Evolutionary conservation across 2,888 invertebrate species (phyloP).

Genomic region (Crematogaster levior): DNA sequence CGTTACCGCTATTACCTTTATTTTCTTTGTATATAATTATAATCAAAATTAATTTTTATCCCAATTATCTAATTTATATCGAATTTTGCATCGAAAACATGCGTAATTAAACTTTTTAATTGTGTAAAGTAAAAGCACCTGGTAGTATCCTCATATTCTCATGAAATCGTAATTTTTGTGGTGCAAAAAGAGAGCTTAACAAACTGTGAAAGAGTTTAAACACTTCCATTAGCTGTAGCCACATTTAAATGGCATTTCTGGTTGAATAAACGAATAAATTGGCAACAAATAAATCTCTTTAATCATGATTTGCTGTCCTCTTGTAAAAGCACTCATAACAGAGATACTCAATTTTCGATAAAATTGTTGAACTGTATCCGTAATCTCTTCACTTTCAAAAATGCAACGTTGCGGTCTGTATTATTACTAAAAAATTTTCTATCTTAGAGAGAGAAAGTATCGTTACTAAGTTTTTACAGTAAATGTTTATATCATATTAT

Average conservation of each 20-base stretch:
- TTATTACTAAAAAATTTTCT: not conserved
- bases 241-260: constrained; percentile 38
- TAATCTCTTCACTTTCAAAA: not conserved
- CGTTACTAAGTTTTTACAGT: not conserved
- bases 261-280: constrained; percentile 23
- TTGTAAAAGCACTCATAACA: constrained; percentile 14
- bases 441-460: not conserved
- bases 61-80: no score
- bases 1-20: constrained; percentile 29
- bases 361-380: constrained; percentile 20
- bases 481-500: not conserved
- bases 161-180: constrained; percentile 8
- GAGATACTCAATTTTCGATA: not conserved
- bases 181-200: constrained; percentile 23
- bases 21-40: constrained; percentile 26
- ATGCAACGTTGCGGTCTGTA: not conserved
- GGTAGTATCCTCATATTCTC: not conserved
- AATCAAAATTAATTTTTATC: constrained; percentile 39
- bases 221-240: constrained; percentile 29
- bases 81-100: constrained; percentile 1
- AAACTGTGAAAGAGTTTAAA: constrained; percentile 35
- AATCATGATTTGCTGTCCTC: not conserved
- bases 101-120: constrained; percentile 32
- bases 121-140: not conserved
- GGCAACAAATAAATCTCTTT: constrained; percentile 40